These are phyloP conservation scores for Microcebus griseorufus DNA, from an alignment of 2,113 vertebrate species.

Conservation along the genomic window DNA sequence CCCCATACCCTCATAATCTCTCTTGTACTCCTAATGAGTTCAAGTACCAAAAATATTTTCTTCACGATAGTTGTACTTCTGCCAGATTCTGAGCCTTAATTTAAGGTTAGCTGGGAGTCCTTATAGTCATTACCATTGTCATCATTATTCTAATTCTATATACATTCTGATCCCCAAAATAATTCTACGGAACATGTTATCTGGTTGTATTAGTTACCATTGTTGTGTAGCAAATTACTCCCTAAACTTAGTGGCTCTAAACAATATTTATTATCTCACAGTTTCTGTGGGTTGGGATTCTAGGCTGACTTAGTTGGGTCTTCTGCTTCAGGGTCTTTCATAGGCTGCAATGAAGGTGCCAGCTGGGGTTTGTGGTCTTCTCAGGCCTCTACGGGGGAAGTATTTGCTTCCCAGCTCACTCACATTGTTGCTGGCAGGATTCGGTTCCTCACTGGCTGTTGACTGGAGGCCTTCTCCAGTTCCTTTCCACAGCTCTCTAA, in stretches of 20 bases:
- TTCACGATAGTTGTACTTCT: neutral
- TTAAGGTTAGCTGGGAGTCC: neutral
- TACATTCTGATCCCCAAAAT: neutral
- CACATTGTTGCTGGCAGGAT: neutral
- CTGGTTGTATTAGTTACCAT: neutral
- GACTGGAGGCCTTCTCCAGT: neutral
- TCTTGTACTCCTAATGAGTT: neutral
- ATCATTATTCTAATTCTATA: neutral
- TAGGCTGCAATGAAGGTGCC: neutral
- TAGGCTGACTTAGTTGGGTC: neutral
- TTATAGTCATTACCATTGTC: neutral
- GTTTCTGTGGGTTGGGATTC: neutral
- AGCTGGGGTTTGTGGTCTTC: neutral
- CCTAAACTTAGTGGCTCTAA: neutral
- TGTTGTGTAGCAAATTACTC: neutral
- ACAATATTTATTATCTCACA: neutral
- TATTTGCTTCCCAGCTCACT: conserved; percentile 15
- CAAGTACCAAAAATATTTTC: conserved; percentile 3
- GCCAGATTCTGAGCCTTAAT: neutral
- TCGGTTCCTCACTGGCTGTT: neutral
- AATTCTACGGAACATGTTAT: conserved; percentile 22
- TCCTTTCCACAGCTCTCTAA: neutral
- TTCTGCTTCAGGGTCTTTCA: neutral
- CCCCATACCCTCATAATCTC: neutral
- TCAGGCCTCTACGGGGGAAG: neutral